phyloP scores from a whole-genome alignment of 2,113 vertebrate genomes.

The Mohoua ochrocephala region DNA sequence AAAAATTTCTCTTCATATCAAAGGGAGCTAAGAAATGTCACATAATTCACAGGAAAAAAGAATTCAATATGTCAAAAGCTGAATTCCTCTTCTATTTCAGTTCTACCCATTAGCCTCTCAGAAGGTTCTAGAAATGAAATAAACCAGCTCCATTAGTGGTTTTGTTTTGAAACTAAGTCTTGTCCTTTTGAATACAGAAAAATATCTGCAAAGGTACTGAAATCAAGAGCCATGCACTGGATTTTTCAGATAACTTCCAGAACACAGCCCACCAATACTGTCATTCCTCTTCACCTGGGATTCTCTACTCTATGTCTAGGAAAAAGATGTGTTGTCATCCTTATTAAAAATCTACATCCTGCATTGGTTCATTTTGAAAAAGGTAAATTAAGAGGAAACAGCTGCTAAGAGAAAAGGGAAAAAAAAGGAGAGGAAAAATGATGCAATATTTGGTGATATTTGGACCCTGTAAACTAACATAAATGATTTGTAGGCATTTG shows the following conservation, averaged over 20 bases:
- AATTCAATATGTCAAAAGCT: neutral
- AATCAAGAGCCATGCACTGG: neutral
- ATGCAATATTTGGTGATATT: neutral
- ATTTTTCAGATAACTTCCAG: neutral
- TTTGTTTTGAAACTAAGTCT: neutral
- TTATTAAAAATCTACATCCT: neutral
- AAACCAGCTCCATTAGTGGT: neutral
- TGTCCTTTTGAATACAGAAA: neutral
- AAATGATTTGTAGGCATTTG: neutral
- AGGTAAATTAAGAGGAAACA: neutral
- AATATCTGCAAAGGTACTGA: neutral
- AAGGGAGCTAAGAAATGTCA: neutral
- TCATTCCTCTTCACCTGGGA: neutral
- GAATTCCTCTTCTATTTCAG: neutral
- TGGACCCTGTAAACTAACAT: neutral
- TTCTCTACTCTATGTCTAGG: neutral
- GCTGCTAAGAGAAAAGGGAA: rapidly evolving
- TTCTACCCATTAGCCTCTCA: neutral
- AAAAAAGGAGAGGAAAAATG: neutral
- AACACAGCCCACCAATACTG: neutral
- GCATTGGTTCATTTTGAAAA: neutral
- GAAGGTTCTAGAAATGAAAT: neutral
- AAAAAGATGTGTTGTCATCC: neutral
- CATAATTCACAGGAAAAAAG: neutral
- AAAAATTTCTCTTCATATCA: neutral